phyloP scores from a whole-genome alignment of 2,797 vertebrate genomes.

The Telmatherina bonti region DNA sequence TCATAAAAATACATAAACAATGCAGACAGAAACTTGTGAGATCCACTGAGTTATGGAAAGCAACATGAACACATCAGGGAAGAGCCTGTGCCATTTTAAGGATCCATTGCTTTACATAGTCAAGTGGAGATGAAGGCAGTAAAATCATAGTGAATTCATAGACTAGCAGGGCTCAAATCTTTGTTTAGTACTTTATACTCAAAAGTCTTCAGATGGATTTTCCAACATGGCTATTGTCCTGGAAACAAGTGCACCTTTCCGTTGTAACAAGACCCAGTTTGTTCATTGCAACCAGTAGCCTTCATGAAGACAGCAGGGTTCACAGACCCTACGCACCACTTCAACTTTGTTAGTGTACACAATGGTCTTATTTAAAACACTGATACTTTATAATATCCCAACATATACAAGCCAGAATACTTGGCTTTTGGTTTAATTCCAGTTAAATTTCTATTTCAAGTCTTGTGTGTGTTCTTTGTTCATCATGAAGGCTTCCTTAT shows the following conservation, averaged over 20 bases:
- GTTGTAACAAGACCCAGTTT: conserved; percentile 58
- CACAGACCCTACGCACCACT: background rate
- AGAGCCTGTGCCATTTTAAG: background rate
- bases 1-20: background rate
- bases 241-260: conserved; percentile 67
- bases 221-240: conserved; percentile 62
- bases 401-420: too few species aligned
- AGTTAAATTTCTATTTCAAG: too few species aligned
- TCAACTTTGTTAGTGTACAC: background rate
- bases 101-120: background rate
- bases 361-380: background rate
- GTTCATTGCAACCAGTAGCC: conserved; percentile 24
- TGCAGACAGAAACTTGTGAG: background rate
- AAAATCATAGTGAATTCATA: background rate
- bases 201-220: conserved; percentile 19
- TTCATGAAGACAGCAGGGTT: conserved; percentile 14
- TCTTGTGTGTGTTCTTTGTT: too few species aligned
- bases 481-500: too few species aligned
- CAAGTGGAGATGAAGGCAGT: background rate
- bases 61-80: background rate
- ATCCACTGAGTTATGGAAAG: background rate
- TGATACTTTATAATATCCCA: too few species aligned
- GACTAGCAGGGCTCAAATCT: background rate
- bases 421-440: too few species aligned
- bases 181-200: conserved; percentile 26